These are phyloP conservation scores for Mola mola DNA, from an alignment of 2,113 vertebrate species.

Conservation along the genomic window DNA sequence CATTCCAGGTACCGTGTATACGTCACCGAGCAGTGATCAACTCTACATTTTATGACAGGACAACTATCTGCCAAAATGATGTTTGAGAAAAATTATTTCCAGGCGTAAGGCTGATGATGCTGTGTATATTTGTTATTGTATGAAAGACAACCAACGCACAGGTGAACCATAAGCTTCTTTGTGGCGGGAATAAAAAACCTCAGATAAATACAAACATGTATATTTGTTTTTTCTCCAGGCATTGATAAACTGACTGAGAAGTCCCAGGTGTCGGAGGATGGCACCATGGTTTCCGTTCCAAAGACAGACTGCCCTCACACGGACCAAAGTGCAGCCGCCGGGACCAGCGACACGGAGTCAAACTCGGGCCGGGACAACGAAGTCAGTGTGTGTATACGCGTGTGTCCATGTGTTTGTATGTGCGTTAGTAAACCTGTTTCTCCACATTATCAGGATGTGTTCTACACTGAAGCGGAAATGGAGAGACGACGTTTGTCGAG, in stretches of 20 bases:
- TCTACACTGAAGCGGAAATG: slow-evolving; percentile 84
- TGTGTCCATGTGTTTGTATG: neutral
- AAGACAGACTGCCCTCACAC: slow-evolving; percentile 66
- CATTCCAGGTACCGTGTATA: slow-evolving; percentile 86
- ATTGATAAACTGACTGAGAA: slow-evolving; percentile 98
- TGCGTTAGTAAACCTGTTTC: neutral
- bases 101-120: too few species aligned
- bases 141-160: too few species aligned
- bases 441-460: slow-evolving; percentile 82
- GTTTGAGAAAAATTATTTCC: too few species aligned
- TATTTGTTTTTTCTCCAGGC: slow-evolving; percentile 69
- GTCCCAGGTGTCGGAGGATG: slow-evolving; percentile 97
- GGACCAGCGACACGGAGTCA: slow-evolving; percentile 82
- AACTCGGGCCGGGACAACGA: slow-evolving; percentile 82
- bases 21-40: neutral
- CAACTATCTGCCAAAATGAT: too few species aligned
- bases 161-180: too few species aligned
- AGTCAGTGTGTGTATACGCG: slow-evolving; percentile 60
- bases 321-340: slow-evolving; percentile 70
- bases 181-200: too few species aligned
- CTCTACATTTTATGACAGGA: too few species aligned
- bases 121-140: too few species aligned
- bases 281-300: slow-evolving; percentile 90
- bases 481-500: slow-evolving; percentile 88
- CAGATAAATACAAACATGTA: too few species aligned